These are phyloP conservation scores for Periophthalmus modestus DNA, from an alignment of 2,113 vertebrate species.

Conservation along the genomic window DNA sequence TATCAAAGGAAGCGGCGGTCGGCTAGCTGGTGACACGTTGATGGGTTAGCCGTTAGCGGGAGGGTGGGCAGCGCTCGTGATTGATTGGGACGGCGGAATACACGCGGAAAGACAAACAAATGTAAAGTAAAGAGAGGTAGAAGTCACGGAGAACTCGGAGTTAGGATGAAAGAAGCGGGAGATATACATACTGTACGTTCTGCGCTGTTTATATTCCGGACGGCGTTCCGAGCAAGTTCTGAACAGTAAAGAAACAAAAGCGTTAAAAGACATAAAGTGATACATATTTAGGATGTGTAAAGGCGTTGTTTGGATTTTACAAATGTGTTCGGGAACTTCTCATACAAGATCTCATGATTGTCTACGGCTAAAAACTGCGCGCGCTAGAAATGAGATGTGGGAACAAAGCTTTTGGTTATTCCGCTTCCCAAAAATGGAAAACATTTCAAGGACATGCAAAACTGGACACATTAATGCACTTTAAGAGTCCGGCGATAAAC, in stretches of 20 bases:
- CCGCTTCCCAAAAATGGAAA: no score
- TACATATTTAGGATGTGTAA: background rate
- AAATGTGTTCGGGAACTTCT: background rate
- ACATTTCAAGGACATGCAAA: no score
- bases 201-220: background rate
- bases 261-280: background rate
- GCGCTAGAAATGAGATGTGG: no score
- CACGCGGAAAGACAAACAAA: slow-evolving; percentile 6
- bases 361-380: no score
- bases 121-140: slow-evolving; percentile 5
- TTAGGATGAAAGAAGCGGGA: background rate
- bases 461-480: no score
- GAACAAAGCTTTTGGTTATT: no score
- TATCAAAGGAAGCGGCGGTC: slow-evolving; percentile 64
- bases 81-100: slow-evolving; percentile 8
- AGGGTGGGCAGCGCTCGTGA: slow-evolving; percentile 30
- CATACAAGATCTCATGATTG: no score
- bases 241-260: background rate
- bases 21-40: slow-evolving; percentile 49
- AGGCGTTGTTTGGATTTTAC: background rate
- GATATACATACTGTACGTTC: slow-evolving; percentile 4
- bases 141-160: background rate
- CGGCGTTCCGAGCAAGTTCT: background rate
- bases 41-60: slow-evolving; percentile 34
- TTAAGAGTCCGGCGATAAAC: no score